A percentile compares a stretch with the other conserved stretches of the same genome.
Conservation (phyloP, 2,888 invertebrate genomes). For the Epistrophe grossulariae region DNA sequence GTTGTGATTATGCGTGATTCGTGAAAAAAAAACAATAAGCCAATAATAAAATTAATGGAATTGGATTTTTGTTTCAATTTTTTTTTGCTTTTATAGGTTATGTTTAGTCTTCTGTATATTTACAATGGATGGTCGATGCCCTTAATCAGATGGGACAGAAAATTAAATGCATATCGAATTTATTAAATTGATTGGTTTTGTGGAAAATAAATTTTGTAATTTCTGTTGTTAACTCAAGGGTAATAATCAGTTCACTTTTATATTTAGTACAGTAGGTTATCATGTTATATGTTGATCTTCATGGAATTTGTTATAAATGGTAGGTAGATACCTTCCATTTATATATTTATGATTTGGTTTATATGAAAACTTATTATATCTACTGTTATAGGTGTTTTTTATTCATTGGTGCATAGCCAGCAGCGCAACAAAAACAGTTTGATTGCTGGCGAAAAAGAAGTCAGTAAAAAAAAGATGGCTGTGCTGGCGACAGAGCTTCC, state of each 20-base stretch:
- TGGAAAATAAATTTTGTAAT: conserved; percentile 7
- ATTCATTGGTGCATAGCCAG: too few relatives aligned
- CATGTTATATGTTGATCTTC: not conserved
- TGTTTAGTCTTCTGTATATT: not conserved
- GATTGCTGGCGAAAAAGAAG: too few relatives aligned
- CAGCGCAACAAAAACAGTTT: too few relatives aligned
- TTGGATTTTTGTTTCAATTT: conserved; percentile 1
- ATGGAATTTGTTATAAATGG: too few relatives aligned
- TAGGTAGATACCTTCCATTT: too few relatives aligned
- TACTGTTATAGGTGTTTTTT: too few relatives aligned
- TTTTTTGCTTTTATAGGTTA: conserved; percentile 22
- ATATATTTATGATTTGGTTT: too few relatives aligned
- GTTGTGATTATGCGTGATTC: not conserved
- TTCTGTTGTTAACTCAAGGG: not conserved
- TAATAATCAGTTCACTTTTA: not conserved
- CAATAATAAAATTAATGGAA: conserved; percentile 56
- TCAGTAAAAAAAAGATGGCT: too few relatives aligned
- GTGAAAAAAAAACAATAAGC: conserved; percentile 24
- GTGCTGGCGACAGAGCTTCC: too few relatives aligned
- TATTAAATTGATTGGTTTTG: not conserved
- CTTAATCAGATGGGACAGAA: conserved; percentile 56
- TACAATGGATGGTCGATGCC: conserved; percentile 51
- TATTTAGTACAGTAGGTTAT: too few relatives aligned
- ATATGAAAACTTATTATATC: too few relatives aligned
- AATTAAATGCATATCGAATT: conserved; percentile 30